Percentiles rank a stretch among this genome's conserved stretches.
Conservation (phyloP, 2,113 vertebrate genomes). For the Phycodurus eques region DNA sequence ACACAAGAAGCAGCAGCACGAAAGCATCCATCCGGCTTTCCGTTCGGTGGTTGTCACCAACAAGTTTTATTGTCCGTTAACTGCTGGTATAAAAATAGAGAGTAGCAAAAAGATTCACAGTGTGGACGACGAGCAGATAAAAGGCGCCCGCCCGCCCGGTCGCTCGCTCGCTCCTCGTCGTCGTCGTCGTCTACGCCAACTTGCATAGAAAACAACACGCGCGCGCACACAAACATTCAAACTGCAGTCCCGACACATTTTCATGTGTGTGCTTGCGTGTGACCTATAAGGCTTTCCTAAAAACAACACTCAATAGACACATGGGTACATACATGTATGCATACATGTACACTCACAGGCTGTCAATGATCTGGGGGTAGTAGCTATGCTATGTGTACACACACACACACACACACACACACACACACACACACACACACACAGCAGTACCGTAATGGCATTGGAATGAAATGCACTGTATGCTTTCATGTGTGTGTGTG, state of each 20-base stretch:
- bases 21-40: no score
- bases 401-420: no score
- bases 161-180: not conserved
- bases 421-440: not conserved
- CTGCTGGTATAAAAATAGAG: conserved; percentile 87
- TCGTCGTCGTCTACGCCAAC: not conserved
- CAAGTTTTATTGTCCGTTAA: not conserved
- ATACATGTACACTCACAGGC: not conserved
- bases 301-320: not conserved
- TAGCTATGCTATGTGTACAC: not conserved
- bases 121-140: conserved; percentile 66
- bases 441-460: not conserved
- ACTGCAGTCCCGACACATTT: not conserved
- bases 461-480: not conserved
- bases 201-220: conserved; percentile 2
- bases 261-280: not conserved
- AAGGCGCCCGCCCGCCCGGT: no score
- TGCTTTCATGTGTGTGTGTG: not conserved
- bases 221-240: not conserved
- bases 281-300: not conserved
- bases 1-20: not conserved
- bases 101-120: conserved; percentile 93
- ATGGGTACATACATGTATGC: not conserved
- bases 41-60: no score
- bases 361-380: not conserved